These are phyloP conservation scores for Pogonomyrmex barbatus DNA, from an alignment of 1,140 invertebrate genomes.

Conservation along the genomic window DNA sequence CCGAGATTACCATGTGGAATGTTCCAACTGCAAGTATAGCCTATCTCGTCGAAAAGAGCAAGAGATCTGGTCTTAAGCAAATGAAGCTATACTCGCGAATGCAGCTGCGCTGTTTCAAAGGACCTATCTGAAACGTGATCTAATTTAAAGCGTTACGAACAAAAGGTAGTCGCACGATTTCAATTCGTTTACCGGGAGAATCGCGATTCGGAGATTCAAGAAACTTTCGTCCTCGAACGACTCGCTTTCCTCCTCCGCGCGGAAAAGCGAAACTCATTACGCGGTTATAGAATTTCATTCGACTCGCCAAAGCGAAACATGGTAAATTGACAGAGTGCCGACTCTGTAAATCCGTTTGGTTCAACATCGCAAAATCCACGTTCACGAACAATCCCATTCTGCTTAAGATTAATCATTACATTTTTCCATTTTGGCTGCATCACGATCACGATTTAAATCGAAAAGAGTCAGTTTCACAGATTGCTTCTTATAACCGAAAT, in stretches of 20 bases:
- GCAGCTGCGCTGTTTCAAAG: constrained; percentile 59
- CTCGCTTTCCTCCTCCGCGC: constrained; percentile 2
- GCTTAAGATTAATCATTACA: background rate
- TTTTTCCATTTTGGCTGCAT: background rate
- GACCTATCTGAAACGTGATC: constrained; percentile 56
- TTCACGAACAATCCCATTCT: background rate
- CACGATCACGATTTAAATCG: background rate
- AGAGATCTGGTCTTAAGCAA: constrained; percentile 50
- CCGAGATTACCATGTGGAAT: constrained; percentile 38
- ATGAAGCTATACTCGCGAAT: constrained; percentile 53
- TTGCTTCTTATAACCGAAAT: background rate
- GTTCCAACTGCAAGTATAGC: constrained; percentile 44
- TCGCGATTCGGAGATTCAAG: constrained; percentile 20
- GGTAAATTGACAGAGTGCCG: constrained; percentile 18
- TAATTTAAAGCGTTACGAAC: constrained; percentile 41
- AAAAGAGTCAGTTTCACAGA: background rate
- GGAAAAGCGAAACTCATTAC: constrained; percentile 55
- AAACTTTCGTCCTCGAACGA: constrained; percentile 46
- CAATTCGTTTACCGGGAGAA: constrained; percentile 25
- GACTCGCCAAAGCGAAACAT: constrained; percentile 17
- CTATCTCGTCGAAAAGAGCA: constrained; percentile 40
- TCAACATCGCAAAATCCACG: background rate
- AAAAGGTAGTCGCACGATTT: constrained; percentile 34
- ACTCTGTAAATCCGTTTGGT: background rate
- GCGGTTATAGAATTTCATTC: constrained; percentile 36